These are phyloP conservation scores for Silurus meridionalis DNA, from an alignment of 2,113 vertebrate genomes.

Conservation along the genomic window DNA sequence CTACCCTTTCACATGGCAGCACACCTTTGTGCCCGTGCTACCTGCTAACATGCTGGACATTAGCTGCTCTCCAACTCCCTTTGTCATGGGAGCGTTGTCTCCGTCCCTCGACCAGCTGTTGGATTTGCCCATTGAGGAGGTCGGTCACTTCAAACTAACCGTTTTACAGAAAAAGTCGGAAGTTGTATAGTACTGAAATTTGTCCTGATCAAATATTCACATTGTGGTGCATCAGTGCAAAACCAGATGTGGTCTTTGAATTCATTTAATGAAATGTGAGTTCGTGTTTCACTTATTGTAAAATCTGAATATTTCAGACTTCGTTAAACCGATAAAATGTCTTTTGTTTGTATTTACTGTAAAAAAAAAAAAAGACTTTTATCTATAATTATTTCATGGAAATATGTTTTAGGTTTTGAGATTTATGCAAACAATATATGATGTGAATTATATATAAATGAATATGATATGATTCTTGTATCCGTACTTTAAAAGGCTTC, in stretches of 20 bases:
- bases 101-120: constrained; percentile 85
- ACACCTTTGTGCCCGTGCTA: constrained; percentile 94
- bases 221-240: neutral
- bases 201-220: neutral
- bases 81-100: constrained; percentile 91
- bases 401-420: too few relatives aligned
- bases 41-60: constrained; percentile 95
- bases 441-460: too few relatives aligned
- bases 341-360: neutral
- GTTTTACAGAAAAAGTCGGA: neutral
- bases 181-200: neutral
- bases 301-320: neutral
- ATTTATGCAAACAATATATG: too few relatives aligned
- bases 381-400: too few relatives aligned
- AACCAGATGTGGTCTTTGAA: neutral
- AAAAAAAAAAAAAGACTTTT: too few relatives aligned
- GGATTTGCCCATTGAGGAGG: constrained; percentile 96
- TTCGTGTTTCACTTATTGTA: neutral
- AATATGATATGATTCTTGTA: too few relatives aligned
- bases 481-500: too few relatives aligned
- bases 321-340: neutral
- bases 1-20: constrained; percentile 98
- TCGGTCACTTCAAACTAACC: constrained; percentile 56
- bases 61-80: constrained; percentile 94
- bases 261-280: neutral